A percentile compares a stretch with the other conserved stretches of the same genome.
phyloP scores from a whole-genome alignment of 2,888 invertebrate species.

The Microplitis manilae region DNA sequence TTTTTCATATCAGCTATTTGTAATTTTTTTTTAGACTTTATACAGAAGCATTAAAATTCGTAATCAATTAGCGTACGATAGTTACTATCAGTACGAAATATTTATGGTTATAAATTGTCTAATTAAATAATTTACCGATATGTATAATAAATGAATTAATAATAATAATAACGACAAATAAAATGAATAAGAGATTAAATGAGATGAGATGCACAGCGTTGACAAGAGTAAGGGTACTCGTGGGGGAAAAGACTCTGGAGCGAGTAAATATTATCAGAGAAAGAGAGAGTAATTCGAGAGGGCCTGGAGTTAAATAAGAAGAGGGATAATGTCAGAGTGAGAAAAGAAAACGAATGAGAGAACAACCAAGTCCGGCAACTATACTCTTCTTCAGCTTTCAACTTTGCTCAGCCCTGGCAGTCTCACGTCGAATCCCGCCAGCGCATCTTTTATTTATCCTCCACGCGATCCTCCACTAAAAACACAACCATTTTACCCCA shows the following conservation, averaged over 20 bases:
- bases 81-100: neutral
- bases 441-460: conserved; percentile 61
- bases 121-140: neutral
- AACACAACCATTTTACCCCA: too few species aligned
- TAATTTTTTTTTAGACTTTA: neutral
- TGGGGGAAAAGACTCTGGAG: conserved; percentile 4
- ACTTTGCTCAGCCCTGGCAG: conserved; percentile 58
- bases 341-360: conserved; percentile 20
- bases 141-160: neutral
- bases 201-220: conserved; percentile 40
- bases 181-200: conserved; percentile 6
- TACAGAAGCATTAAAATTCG: neutral
- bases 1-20: neutral
- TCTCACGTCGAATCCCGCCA: conserved; percentile 65
- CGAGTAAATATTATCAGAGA: conserved; percentile 14
- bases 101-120: neutral
- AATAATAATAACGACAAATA: neutral
- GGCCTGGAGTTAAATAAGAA: conserved; percentile 48
- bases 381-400: conserved; percentile 27
- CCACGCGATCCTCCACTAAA: neutral
- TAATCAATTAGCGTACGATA: neutral
- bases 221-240: conserved; percentile 42
- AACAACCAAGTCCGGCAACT: conserved; percentile 9
- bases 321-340: conserved; percentile 19
- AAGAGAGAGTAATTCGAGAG: conserved; percentile 49